Conservation (phyloP, 2,797 vertebrate species). For the Ambastaia sidthimunki region DNA sequence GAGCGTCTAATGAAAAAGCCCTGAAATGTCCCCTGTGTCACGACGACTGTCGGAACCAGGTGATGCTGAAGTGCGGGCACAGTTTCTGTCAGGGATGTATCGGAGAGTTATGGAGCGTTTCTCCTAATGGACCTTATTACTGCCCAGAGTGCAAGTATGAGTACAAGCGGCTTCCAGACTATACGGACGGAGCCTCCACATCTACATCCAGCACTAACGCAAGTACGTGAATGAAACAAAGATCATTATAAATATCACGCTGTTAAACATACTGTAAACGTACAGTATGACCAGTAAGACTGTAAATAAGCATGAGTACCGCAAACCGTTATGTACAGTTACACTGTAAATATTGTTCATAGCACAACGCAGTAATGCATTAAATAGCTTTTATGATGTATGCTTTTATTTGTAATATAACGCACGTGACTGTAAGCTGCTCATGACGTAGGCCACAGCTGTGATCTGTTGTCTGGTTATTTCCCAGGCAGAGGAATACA, state of each 20-base stretch:
- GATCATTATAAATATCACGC: neutral
- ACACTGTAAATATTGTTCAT: no score
- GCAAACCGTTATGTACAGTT: no score
- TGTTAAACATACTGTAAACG: neutral
- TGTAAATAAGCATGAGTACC: no score
- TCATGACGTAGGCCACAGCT: no score
- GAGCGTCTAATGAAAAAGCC: slow-evolving; percentile 59
- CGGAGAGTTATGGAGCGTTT: slow-evolving; percentile 75
- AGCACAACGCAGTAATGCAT: no score
- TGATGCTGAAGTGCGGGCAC: slow-evolving; percentile 74
- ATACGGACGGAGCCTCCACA: slow-evolving; percentile 11
- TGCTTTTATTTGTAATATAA: no score
- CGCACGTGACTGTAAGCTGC: no score
- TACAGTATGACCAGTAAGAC: no score
- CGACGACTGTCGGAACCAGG: slow-evolving; percentile 57
- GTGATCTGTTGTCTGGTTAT: neutral
- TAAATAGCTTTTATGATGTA: no score
- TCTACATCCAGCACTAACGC: neutral
- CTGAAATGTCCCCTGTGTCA: slow-evolving; percentile 70
- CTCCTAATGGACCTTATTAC: slow-evolving; percentile 69
- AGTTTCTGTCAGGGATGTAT: slow-evolving; percentile 76
- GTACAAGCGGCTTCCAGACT: slow-evolving; percentile 72
- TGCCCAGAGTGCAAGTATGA: slow-evolving; percentile 76
- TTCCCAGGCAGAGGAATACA: neutral
- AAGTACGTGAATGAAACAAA: slow-evolving; percentile 54